Base-by-base conservation (phyloP, 2,113 vertebrate species). In the Amphiprion percula region DNA sequence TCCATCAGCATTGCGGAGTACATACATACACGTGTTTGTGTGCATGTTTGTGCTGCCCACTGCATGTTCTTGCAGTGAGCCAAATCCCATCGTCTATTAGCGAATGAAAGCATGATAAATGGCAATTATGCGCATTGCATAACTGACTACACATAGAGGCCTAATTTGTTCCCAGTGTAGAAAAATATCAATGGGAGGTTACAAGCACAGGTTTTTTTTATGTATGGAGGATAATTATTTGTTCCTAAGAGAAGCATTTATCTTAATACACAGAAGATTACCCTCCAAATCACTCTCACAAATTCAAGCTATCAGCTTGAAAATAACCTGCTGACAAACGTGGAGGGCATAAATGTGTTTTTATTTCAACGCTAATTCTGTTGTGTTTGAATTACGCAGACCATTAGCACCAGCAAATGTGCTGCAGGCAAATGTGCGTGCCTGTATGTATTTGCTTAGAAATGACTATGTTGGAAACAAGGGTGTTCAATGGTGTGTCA, bases 301-400 rank as follows among this genome's bases (percentile, higher is more conserved):
- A 76, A 87, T 85, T 68, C 58, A 74, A 76, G 76, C 78, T 76
- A 87, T 74, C 68, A 56, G 67, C 59, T 79, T 68, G 39, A 61
- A 85, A 84, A 79, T 68, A 76, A 88, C 83, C 67, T 70, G 80
- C 68, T 73, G 69, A 77, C 75, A 83, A 91, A 86, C 87, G 87
- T 17, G 23, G 73, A 75, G 47, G 68, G 55, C 79, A 77, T 85
- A 69, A 91, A 86, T 74, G 79, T 80, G 72, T 82, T 90, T 85
- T 84, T 86, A 86, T 89, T 86, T 71, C 53, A 67, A 69, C 84
- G 74, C 78, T 87, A 85, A 89, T 90, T 86, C 78, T 88, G 87
- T 79, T 89, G 83, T 89, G 77, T 90, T 90, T 86, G 82, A 88
- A 89, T 91, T 93, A 87, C 69, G 83, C 88, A 90, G 87, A 82